phyloP scores from a whole-genome alignment of 2,113 vertebrate species.

The Ceyx margarethae region DNA sequence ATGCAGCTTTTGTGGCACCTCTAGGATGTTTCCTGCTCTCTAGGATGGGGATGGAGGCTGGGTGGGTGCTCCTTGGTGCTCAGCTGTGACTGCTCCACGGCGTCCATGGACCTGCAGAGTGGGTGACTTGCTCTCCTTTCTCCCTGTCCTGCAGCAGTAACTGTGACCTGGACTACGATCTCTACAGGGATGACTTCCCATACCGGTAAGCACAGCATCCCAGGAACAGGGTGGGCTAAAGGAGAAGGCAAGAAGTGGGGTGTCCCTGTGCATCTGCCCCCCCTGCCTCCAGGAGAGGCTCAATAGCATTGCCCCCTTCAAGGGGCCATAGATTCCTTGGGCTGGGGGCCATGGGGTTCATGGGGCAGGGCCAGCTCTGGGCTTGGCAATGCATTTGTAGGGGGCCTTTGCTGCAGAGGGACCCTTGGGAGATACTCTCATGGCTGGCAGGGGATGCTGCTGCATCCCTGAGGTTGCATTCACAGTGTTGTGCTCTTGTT shows the following conservation, averaged over 20 bases:
- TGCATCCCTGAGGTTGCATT: neutral
- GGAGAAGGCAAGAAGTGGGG: accelerated
- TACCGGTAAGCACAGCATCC: neutral
- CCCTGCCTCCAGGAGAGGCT: neutral
- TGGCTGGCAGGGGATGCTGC: neutral
- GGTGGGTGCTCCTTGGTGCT: no score
- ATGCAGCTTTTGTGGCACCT: neutral
- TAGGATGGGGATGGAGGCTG: neutral
- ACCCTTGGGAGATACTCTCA: neutral
- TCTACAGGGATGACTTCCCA: neutral
- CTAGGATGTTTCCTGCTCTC: accelerated
- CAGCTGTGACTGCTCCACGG: accelerated
- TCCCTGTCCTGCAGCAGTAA: neutral
- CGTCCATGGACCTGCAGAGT: accelerated
- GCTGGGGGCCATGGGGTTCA: neutral
- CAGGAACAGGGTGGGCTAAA: neutral
- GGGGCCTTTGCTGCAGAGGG: neutral
- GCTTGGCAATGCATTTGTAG: neutral
- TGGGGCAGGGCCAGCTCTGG: neutral
- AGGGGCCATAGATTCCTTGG: accelerated
- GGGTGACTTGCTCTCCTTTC: neutral
- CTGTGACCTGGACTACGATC: constrained; percentile 20
- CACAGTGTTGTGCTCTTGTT: accelerated
- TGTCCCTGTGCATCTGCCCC: accelerated
- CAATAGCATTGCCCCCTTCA: accelerated